Evolutionary conservation across 2,888 invertebrate genomes (phyloP), one percentile per base, ranked within the genome.

Genomic region (Lasioglossum lativentre): DNA sequence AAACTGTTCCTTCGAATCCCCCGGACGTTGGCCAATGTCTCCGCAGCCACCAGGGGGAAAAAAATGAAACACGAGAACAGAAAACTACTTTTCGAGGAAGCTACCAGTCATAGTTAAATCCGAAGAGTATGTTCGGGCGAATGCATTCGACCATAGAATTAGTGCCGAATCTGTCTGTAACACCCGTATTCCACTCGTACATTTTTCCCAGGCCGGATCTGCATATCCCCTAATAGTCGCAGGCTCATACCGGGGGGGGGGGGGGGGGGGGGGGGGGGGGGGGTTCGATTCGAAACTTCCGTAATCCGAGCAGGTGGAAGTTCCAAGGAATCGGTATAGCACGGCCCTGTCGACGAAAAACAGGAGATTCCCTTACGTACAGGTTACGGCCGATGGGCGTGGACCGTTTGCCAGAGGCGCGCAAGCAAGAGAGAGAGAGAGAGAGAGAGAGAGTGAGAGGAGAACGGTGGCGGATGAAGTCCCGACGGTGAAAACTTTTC

Each of bases 401-500:
- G 68, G 72, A 80, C 56, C 79, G 83, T 84, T 89, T 82, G 78
- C 85, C 76, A 52, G 34, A 59, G 63, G 81, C 34, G 81, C 16
- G 23, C n/a, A 38, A 56, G 75, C 1, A 14, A 47, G 47, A 19
- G 47, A 47, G 47, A 19, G 47, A 19, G 19, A 47, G 59, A 59
- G 27, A 59, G 12, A 56, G 27, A 12, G n/a, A 12, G n/a, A 12
- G 14, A 27, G 59, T 14, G 14, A 5, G 27, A 5, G 5, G 30
- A 27, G 59, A 66, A 63, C 75, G 63, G 63, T n/a, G 63, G 47
- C 23, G 80, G 79, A 82, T 71, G 79, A 85, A 78, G 81, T 80
- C 88, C 78, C 86, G 85, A 80, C 89, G 85, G 86, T 86, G 90
- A 89, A 91, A 92, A 92, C 88, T 91, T 92, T 89, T 82, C 88